Percentiles rank a stretch among this genome's conserved stretches.
Conservation (phyloP, 2,888 invertebrate genomes). For the Lingula anatina region DNA sequence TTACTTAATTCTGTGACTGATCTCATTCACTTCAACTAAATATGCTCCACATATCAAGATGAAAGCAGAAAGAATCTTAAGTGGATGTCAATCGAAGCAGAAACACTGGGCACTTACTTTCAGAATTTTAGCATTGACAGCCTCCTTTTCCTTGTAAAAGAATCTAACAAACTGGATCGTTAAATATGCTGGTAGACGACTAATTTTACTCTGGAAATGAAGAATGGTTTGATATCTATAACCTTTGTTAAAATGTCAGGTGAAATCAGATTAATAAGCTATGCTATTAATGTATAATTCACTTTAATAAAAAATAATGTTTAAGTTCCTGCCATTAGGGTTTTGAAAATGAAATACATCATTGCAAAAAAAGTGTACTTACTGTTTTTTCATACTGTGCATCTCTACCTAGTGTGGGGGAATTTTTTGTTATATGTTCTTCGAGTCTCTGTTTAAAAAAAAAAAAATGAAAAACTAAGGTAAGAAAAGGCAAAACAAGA, state of each 20-base stretch:
- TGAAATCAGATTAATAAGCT: too few relatives aligned
- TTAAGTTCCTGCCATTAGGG: neutral
- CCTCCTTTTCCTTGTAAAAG: slow-evolving; percentile 92
- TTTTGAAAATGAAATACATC: slow-evolving; percentile 4
- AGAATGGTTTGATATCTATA: slow-evolving; percentile 5
- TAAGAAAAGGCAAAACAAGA: neutral
- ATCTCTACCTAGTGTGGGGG: slow-evolving; percentile 77
- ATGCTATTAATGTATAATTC: neutral
- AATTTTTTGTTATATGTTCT: slow-evolving; percentile 84
- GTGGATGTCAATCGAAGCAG: neutral
- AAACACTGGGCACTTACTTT: slow-evolving; percentile 39
- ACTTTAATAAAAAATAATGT: slow-evolving; percentile 1
- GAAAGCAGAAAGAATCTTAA: neutral
- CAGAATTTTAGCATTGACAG: slow-evolving; percentile 93
- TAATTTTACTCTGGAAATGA: slow-evolving; percentile 75
- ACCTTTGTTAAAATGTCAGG: too few relatives aligned
- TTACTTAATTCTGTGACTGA: too few relatives aligned
- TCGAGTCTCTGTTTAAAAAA: slow-evolving; percentile 56
- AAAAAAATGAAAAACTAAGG: slow-evolving; percentile 5
- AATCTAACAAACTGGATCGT: slow-evolving; percentile 97
- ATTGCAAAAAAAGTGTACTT: slow-evolving; percentile 29
- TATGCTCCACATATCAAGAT: too few relatives aligned
- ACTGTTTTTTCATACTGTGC: slow-evolving; percentile 83
- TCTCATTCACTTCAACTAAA: too few relatives aligned
- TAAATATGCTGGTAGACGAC: slow-evolving; percentile 90